Evolutionary conservation across 2,888 invertebrate genomes (phyloP).

Genomic region (Desoria tigrina): DNA sequence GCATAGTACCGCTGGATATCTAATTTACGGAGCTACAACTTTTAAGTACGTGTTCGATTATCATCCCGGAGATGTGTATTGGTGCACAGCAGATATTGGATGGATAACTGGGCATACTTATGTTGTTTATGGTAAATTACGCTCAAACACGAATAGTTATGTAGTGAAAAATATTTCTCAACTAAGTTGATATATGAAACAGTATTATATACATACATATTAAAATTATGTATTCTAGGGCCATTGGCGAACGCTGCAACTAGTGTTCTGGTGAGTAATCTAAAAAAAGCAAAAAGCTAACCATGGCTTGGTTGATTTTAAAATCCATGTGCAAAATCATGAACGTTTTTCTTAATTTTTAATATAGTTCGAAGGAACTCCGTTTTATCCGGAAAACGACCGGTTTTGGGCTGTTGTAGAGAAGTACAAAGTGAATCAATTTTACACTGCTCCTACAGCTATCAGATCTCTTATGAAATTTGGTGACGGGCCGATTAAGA

Average conservation of each 20-base stretch:
- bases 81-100: conserved; percentile 92
- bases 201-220: too few relatives aligned
- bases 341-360: conserved; percentile 26
- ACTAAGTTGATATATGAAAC: too few relatives aligned
- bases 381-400: conserved; percentile 89
- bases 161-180: conserved; percentile 59
- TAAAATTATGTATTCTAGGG: conserved; percentile 71
- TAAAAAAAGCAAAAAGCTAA: conserved; percentile 43
- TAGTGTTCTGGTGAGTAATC: conserved; percentile 78
- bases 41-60: conserved; percentile 96
- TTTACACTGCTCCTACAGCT: conserved; percentile 98
- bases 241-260: conserved; percentile 92
- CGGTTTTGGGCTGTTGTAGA: conserved; percentile 91
- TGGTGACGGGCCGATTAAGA: conserved; percentile 80
- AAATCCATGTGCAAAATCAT: too few relatives aligned
- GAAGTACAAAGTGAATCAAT: conserved; percentile 91
- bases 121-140: conserved; percentile 55
- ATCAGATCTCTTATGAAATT: conserved; percentile 94
- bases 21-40: conserved; percentile 88
- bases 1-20: conserved; percentile 92
- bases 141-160: conserved; percentile 41
- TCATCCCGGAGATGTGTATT: conserved; percentile 72
- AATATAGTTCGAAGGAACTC: conserved; percentile 90
- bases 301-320: not conserved
- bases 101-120: conserved; percentile 73